These are phyloP conservation scores for Drosophila cognata DNA, from an alignment of 2,888 invertebrate genomes.

Conservation along the genomic window DNA sequence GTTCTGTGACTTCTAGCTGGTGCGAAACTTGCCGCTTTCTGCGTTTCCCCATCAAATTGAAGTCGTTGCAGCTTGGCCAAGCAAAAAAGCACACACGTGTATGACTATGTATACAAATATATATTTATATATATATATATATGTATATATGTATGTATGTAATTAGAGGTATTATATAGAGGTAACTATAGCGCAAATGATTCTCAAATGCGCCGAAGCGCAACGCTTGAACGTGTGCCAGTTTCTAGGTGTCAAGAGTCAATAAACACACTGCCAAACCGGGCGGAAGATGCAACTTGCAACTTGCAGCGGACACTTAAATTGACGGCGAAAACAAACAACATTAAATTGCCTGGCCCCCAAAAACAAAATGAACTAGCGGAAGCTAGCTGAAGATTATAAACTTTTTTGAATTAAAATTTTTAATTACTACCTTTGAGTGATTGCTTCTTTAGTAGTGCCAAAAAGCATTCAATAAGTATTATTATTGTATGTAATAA, in stretches of 20 bases:
- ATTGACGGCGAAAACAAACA: slow-evolving; percentile 36
- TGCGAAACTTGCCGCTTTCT: slow-evolving; percentile 71
- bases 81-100: slow-evolving; percentile 5
- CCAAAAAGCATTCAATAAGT: background rate
- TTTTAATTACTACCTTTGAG: background rate
- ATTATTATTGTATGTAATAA: background rate
- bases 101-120: background rate
- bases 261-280: slow-evolving; percentile 17
- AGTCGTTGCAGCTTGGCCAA: slow-evolving; percentile 17
- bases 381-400: background rate
- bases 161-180: slow-evolving; percentile 63
- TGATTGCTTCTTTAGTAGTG: background rate
- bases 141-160: slow-evolving; percentile 16
- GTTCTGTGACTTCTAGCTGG: slow-evolving; percentile 66
- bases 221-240: slow-evolving; percentile 57
- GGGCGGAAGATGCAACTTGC: slow-evolving; percentile 36
- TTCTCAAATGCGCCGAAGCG: slow-evolving; percentile 70
- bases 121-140: background rate
- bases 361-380: background rate
- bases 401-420: background rate
- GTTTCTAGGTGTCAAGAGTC: slow-evolving; percentile 66
- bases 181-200: slow-evolving; percentile 57
- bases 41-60: slow-evolving; percentile 59
- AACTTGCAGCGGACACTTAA: slow-evolving; percentile 25
- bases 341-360: slow-evolving; percentile 9